Evolutionary conservation across 2,888 invertebrate genomes (phyloP).

Genomic region (Acleris emargana): DNA sequence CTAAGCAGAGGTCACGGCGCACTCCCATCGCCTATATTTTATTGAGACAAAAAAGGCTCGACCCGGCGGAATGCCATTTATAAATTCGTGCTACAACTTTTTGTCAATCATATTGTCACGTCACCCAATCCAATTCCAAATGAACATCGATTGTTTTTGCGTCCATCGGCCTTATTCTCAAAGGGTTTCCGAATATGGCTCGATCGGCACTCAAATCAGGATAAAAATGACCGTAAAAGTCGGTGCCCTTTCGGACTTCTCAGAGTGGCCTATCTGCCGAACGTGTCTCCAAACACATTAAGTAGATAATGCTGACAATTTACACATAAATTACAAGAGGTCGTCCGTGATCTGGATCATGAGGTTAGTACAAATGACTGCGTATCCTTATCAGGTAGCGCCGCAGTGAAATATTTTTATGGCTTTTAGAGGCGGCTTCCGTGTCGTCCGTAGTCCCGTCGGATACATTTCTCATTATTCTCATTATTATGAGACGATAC

Average conservation of each 20-base stretch:
- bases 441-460: slow-evolving; percentile 59
- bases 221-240: slow-evolving; percentile 52
- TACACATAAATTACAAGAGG: slow-evolving; percentile 67
- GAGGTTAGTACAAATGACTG: slow-evolving; percentile 73
- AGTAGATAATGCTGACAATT: slow-evolving; percentile 53
- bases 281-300: slow-evolving; percentile 62
- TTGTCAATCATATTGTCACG: slow-evolving; percentile 63
- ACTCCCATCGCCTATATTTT: slow-evolving; percentile 67
- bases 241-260: slow-evolving; percentile 47
- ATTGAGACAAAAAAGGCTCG: slow-evolving; percentile 67
- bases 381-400: slow-evolving; percentile 80
- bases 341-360: slow-evolving; percentile 56
- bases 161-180: slow-evolving; percentile 47
- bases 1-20: slow-evolving; percentile 77
- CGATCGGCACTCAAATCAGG: slow-evolving; percentile 41
- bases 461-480: slow-evolving; percentile 60
- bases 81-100: slow-evolving; percentile 55
- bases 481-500: slow-evolving; percentile 56
- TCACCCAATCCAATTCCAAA: slow-evolving; percentile 53
- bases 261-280: slow-evolving; percentile 56
- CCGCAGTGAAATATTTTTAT: slow-evolving; percentile 78
- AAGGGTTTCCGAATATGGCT: slow-evolving; percentile 50
- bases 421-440: slow-evolving; percentile 71
- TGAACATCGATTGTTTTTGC: slow-evolving; percentile 56
- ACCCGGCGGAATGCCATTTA: slow-evolving; percentile 57